Base-by-base conservation (phyloP, 2,797 vertebrate species). In the Danio tinwini region DNA sequence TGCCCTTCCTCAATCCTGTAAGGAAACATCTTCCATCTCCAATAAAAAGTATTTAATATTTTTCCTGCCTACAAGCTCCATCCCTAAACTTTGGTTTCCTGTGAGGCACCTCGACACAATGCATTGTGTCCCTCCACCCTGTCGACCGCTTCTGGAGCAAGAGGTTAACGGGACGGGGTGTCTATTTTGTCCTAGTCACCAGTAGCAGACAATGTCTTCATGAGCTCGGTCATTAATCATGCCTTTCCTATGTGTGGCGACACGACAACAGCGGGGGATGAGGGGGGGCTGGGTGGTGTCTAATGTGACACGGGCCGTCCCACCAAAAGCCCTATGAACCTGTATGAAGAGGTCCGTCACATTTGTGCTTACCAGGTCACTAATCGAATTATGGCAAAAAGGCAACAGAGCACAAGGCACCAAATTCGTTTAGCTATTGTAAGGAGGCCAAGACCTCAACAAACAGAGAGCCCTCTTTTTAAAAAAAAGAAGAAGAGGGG, bases 381-480 rank as follows among this genome's bases (percentile, higher is more conserved):
- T 90, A 93, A 94, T 92, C 89, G 90, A 93, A 93, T 95, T 90
- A 94, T 86, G 86, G 85, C 89, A 90, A 94, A 92, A 89, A 89
- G 88, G 76, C 83, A 74, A 78, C 80, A 89, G 86, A 87, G 85
- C 83, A 84, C 81, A 77, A 86, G 84, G 90, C 87, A 93, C 90
- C 85, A 90, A 91, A 92, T 93, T 91, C 85, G 88, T 92, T 91
- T 90, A 89, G 89, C 87, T 65, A 89, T 92, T 93, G 90, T 92
- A 84, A 87, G 67, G 78, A 75, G 87, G 88, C 84, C 87, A 84
- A 71, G 81, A 67, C 85, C 88, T 90, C 85, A 83, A 89, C 88
- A 90, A 92, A 92, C 91, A 90, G 89, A 42, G 68, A 63, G 39
- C 45, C 45, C 16, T 65, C 45, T 58, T 19, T 52, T 10, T 76